Evolutionary conservation across 2,797 vertebrate species (phyloP).

Genomic region (Avahi laniger): DNA sequence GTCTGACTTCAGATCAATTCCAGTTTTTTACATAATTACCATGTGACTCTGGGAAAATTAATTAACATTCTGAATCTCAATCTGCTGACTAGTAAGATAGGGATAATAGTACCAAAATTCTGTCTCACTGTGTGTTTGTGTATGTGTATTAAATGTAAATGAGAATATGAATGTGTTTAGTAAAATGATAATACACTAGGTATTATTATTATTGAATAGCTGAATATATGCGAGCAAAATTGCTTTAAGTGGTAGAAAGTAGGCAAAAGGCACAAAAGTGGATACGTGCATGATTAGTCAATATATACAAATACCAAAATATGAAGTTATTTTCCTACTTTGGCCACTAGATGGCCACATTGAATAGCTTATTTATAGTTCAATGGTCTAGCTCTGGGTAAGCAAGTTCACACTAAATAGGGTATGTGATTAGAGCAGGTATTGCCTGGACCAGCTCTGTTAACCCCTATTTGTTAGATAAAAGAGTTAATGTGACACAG

Average conservation of each 20-base stretch:
- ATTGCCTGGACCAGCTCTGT: background rate
- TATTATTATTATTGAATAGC: background rate
- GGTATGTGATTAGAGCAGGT: background rate
- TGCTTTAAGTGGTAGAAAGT: background rate
- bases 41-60: background rate
- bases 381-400: background rate
- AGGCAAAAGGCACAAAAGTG: background rate
- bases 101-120: background rate
- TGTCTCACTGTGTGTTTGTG: background rate
- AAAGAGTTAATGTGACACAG: background rate
- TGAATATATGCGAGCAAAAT: background rate
- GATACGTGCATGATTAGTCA: background rate
- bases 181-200: background rate
- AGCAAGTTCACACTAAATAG: background rate
- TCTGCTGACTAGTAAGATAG: background rate
- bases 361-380: background rate
- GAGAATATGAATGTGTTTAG: background rate
- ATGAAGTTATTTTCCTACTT: background rate
- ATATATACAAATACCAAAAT: background rate
- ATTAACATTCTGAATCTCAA: background rate
- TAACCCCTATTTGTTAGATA: background rate
- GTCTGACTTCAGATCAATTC: background rate
- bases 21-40: background rate
- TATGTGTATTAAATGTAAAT: background rate
- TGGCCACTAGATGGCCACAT: constrained; percentile 23